phyloP scores from a whole-genome alignment of 2,797 vertebrate genomes.

The Platalea minor region DNA sequence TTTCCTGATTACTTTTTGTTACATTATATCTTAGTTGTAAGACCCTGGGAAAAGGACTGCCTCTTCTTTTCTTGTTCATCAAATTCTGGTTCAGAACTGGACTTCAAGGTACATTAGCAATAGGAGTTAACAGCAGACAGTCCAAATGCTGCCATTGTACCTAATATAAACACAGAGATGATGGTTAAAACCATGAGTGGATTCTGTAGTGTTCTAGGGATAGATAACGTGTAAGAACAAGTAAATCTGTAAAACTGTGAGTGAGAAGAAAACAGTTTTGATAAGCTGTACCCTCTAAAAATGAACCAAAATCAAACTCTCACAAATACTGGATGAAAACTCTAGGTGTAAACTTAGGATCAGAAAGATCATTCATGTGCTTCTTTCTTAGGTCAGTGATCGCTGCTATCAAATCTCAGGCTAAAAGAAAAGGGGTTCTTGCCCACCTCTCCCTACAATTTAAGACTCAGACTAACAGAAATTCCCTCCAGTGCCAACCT shows the following conservation, averaged over 20 bases:
- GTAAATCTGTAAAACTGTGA: background rate
- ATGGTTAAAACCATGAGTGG: background rate
- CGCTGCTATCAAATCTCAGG: rapidly evolving
- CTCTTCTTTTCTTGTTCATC: background rate
- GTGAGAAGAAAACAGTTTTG: background rate
- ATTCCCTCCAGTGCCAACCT: slow-evolving; percentile 34
- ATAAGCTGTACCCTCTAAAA: background rate
- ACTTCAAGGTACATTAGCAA: background rate
- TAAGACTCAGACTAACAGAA: slow-evolving; percentile 3
- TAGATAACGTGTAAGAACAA: background rate
- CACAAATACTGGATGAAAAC: background rate
- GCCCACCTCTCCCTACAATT: background rate
- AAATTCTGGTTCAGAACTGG: background rate
- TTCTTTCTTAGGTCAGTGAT: background rate
- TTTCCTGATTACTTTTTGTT: background rate
- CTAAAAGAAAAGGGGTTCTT: background rate
- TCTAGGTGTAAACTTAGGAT: background rate
- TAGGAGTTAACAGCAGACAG: background rate
- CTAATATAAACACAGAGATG: background rate
- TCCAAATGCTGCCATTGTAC: background rate
- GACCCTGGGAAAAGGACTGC: background rate
- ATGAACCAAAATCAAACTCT: background rate
- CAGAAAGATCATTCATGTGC: background rate
- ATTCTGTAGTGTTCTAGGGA: background rate
- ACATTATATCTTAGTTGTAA: background rate